Conservation (phyloP, 2,888 invertebrate species). For the Dinocampus coccinellae region DNA sequence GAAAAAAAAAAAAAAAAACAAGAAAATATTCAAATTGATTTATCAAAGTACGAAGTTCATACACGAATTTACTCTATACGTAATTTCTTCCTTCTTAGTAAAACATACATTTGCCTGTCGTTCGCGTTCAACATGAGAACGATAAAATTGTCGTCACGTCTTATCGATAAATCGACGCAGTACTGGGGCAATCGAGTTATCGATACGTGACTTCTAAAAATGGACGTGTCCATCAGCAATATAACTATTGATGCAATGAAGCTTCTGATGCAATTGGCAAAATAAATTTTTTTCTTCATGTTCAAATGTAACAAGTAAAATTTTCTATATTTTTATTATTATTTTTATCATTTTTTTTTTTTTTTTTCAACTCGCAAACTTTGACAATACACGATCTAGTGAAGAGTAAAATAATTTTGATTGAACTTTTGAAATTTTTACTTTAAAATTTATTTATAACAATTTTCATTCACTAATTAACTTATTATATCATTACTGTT, state of each 20-base stretch:
- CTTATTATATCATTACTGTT: neutral
- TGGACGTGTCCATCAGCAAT: neutral
- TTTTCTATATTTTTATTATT: neutral
- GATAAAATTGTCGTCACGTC: conserved; percentile 30
- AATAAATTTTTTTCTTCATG: too few species aligned
- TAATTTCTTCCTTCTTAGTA: neutral
- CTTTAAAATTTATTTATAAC: too few species aligned
- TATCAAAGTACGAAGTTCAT: neutral
- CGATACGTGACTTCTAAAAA: conserved; percentile 38
- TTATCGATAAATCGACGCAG: conserved; percentile 37
- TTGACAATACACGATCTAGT: too few species aligned
- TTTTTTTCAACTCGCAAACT: too few species aligned
- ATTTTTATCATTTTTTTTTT: too few species aligned
- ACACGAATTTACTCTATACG: neutral
- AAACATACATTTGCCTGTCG: conserved; percentile 11
- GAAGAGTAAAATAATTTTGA: too few species aligned
- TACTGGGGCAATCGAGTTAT: conserved; percentile 40
- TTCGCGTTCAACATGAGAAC: neutral
- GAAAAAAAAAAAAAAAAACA: too few species aligned
- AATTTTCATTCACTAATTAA: too few species aligned
- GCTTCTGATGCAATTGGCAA: too few species aligned
- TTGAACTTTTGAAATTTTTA: too few species aligned
- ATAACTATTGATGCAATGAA: neutral
- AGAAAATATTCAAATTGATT: conserved; percentile 3
- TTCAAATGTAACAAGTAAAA: neutral